These are phyloP conservation scores for Bombyx huttoni DNA, from an alignment of 2,888 invertebrate species.

Conservation along the genomic window DNA sequence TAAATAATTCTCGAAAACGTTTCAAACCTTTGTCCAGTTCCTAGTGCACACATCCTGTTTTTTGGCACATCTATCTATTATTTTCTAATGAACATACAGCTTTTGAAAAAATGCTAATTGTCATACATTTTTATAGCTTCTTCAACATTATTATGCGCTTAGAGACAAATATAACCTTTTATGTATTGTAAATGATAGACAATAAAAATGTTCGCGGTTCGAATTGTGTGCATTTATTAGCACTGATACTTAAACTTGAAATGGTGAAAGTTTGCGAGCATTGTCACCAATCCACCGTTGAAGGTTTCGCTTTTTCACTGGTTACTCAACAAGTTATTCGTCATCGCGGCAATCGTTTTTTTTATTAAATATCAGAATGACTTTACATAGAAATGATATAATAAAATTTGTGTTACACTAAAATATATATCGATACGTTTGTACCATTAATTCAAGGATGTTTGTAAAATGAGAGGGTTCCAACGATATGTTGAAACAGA, in stretches of 20 bases:
- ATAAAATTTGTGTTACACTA: not conserved
- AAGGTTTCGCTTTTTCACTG: slow-evolving; percentile 66
- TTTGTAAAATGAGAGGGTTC: not conserved
- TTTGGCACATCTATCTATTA: slow-evolving; percentile 12
- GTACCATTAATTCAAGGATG: not conserved
- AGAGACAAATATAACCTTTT: too few species aligned
- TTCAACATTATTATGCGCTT: too few species aligned
- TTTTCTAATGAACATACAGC: too few species aligned
- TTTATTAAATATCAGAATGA: slow-evolving; percentile 8
- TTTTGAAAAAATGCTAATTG: too few species aligned
- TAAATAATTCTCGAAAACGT: slow-evolving; percentile 56
- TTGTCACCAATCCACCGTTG: slow-evolving; percentile 47
- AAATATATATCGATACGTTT: not conserved
- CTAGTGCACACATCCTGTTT: slow-evolving; percentile 39
- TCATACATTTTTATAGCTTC: too few species aligned
- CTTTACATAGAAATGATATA: not conserved
- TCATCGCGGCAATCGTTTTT: slow-evolving; percentile 36
- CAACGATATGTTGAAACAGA: not conserved
- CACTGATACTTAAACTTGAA: slow-evolving; percentile 36
- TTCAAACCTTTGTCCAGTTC: slow-evolving; percentile 40
- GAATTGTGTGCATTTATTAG: slow-evolving; percentile 7
- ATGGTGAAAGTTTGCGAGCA: slow-evolving; percentile 58
- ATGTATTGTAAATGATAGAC: not conserved
- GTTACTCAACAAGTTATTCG: slow-evolving; percentile 63
- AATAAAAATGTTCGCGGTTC: not conserved